Evolutionary conservation across 2,113 vertebrate species (phyloP).

Genomic region (Balaeniceps rex): DNA sequence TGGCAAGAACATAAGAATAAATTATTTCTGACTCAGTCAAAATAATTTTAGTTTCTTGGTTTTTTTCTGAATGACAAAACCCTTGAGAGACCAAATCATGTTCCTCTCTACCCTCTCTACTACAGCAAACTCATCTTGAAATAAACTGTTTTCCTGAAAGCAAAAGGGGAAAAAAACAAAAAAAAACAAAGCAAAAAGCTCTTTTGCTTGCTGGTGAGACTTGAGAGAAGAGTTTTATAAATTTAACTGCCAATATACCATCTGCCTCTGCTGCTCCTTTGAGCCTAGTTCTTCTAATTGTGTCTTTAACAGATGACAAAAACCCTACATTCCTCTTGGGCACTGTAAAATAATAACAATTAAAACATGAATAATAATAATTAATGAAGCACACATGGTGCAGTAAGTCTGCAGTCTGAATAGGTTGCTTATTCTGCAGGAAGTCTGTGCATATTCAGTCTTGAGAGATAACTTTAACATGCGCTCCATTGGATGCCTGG

Average conservation of each 20-base stretch:
- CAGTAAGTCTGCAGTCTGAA: not conserved
- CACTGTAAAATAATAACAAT: slow-evolving; percentile 51
- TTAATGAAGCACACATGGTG: not conserved
- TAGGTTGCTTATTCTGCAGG: not conserved
- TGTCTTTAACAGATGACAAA: slow-evolving; percentile 19
- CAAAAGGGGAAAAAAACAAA: not conserved
- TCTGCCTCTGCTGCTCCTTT: slow-evolving; percentile 33
- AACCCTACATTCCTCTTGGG: not conserved
- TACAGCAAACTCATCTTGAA: not conserved
- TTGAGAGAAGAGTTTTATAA: slow-evolving; percentile 16
- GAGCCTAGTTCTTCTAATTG: slow-evolving; percentile 11
- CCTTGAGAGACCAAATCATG: not conserved
- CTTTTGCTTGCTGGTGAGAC: not conserved
- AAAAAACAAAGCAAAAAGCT: not conserved
- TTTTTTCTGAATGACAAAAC: not conserved
- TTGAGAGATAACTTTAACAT: not conserved
- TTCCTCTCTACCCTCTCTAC: not conserved
- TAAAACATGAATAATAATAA: slow-evolving; percentile 56
- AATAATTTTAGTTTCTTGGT: not conserved
- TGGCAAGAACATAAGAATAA: not conserved
- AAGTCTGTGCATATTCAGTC: not conserved
- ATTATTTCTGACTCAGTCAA: slow-evolving; percentile 5
- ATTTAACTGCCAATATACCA: slow-evolving; percentile 39
- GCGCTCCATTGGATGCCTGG: not conserved
- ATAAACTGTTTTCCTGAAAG: not conserved